Percentiles rank a stretch among this genome's conserved stretches.
Conservation (phyloP, 2,113 vertebrate genomes). For the Petroica traversi region DNA sequence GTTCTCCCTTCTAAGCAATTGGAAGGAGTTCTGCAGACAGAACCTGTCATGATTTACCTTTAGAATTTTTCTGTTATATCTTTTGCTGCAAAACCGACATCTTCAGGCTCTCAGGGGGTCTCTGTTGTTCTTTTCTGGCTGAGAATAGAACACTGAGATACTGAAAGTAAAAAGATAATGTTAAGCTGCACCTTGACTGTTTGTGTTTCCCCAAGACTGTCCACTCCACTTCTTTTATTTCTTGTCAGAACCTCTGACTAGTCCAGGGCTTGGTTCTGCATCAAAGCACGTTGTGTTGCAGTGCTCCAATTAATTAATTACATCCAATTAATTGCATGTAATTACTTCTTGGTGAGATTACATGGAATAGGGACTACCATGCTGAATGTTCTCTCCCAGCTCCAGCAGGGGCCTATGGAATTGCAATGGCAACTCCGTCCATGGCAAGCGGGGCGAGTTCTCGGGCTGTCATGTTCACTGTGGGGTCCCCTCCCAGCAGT, state of each 20-base stretch:
- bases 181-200: not conserved
- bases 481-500: conserved; percentile 92
- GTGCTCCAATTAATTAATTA: not conserved
- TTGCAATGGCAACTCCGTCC: conserved; percentile 58
- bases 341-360: not conserved
- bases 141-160: not conserved
- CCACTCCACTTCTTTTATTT: not conserved
- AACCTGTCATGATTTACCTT: not conserved
- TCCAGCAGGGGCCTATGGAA: conserved; percentile 81
- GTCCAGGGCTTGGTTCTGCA: not conserved
- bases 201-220: not conserved
- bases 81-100: not conserved
- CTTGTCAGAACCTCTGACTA: not conserved
- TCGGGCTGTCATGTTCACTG: conserved; percentile 91
- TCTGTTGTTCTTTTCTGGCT: not conserved
- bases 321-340: not conserved
- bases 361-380: not conserved
- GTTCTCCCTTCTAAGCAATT: not conserved
- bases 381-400: conserved; percentile 62
- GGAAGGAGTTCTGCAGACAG: not conserved
- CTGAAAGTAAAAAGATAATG: rapidly evolving
- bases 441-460: conserved; percentile 73
- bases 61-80: not conserved
- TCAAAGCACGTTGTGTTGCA: not conserved
- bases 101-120: not conserved